A percentile compares a stretch with the other conserved stretches of the same genome.
phyloP scores from a whole-genome alignment of 2,797 vertebrate genomes.

The Capromys pilorides region DNA sequence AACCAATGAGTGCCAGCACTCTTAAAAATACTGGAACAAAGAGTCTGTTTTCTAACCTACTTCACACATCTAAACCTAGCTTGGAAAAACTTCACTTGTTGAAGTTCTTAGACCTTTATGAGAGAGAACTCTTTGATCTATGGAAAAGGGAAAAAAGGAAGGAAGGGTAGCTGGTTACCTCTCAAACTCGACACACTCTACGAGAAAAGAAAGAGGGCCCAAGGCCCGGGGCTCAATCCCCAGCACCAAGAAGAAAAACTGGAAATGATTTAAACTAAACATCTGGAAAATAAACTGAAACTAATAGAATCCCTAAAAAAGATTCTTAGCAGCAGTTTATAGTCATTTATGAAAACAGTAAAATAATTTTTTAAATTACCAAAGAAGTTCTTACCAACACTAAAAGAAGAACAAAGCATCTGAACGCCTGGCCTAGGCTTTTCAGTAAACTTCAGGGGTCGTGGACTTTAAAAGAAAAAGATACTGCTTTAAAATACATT shows the following conservation, averaged over 20 bases:
- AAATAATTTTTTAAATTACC: not conserved
- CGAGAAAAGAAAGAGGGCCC: not conserved
- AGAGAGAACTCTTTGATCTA: not conserved
- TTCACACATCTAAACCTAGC: not conserved
- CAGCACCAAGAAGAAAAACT: not conserved
- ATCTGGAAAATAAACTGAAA: slow-evolving; percentile 23
- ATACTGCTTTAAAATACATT: slow-evolving; percentile 62
- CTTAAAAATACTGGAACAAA: not conserved
- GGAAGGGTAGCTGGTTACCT: not conserved
- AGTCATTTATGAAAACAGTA: not conserved
- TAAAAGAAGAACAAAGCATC: slow-evolving; percentile 98
- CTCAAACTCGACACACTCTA: not conserved
- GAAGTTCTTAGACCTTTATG: not conserved
- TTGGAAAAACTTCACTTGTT: not conserved
- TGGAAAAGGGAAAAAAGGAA: not conserved
- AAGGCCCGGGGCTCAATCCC: not conserved
- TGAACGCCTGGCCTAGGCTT: slow-evolving; percentile 95
- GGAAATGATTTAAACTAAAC: slow-evolving; percentile 30
- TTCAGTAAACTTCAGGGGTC: slow-evolving; percentile 96
- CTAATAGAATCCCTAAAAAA: slow-evolving; percentile 7
- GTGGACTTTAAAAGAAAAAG: slow-evolving; percentile 87
- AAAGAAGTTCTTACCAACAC: slow-evolving; percentile 90
- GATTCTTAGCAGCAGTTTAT: not conserved
- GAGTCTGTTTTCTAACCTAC: not conserved
- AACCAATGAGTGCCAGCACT: not conserved